Percentiles rank a stretch among this genome's conserved stretches.
Evolutionary conservation across 2,113 vertebrate species (phyloP).

Genomic region (Procavia capensis): DNA sequence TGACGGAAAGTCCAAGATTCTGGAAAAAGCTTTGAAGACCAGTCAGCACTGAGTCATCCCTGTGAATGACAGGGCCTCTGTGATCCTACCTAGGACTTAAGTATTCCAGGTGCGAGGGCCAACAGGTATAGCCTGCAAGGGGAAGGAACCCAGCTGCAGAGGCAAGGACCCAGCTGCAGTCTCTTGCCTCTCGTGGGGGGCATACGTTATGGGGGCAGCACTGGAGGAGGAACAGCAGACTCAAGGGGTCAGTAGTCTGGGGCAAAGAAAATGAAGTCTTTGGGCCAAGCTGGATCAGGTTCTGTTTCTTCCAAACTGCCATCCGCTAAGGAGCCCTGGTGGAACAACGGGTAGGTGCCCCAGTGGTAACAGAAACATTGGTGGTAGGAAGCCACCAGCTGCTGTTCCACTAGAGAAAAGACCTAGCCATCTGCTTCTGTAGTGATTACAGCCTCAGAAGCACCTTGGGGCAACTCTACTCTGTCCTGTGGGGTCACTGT

Average conservation of each 20-base stretch:
- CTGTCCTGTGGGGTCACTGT: no score
- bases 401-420: no score
- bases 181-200: neutral
- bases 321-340: neutral
- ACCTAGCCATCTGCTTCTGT: no score
- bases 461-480: no score
- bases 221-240: fast-evolving
- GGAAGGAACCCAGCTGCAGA: no score
- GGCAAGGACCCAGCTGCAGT: no score
- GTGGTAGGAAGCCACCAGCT: no score
- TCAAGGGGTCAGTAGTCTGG: neutral
- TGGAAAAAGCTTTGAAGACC: neutral
- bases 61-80: fast-evolving
- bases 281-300: neutral
- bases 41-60: neutral
- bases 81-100: fast-evolving
- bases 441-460: no score
- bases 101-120: neutral
- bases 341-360: neutral
- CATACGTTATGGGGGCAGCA: fast-evolving
- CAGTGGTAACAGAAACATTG: no score
- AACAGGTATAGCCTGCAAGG: neutral
- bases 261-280: neutral
- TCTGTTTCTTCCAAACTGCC: neutral
- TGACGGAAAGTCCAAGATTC: neutral